phyloP scores from a whole-genome alignment of 2,113 vertebrate genomes.

The Tragelaphus scriptus region DNA sequence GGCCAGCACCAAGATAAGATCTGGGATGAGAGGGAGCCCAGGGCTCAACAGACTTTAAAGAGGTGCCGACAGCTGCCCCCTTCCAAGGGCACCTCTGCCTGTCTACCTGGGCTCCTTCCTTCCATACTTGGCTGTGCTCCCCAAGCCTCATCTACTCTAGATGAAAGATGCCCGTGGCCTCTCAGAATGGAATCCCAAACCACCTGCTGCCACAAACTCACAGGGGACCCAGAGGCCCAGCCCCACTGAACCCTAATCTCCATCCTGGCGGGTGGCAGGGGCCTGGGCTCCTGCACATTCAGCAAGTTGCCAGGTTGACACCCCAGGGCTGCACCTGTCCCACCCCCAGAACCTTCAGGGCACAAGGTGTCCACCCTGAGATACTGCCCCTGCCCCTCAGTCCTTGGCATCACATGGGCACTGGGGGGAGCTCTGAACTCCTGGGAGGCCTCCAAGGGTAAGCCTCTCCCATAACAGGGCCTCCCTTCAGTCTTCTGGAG shows the following conservation, averaged over 20 bases:
- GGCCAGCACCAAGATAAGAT: constrained; percentile 64
- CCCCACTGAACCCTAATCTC: not conserved
- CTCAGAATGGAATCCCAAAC: not conserved
- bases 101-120: not conserved
- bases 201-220: not conserved
- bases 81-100: not conserved
- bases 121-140: not conserved
- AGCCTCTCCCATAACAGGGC: not conserved
- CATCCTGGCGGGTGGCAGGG: accelerated
- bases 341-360: not conserved
- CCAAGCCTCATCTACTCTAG: not conserved
- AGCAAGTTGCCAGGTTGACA: not conserved
- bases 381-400: too few relatives aligned
- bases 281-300: not conserved
- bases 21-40: not conserved
- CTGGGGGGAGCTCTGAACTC: not conserved
- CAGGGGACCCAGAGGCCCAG: not conserved
- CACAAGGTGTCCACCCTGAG: not conserved
- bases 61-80: not conserved
- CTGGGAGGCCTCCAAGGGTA: not conserved
- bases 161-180: not conserved
- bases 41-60: constrained; percentile 3
- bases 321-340: accelerated
- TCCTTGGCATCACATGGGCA: accelerated
- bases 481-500: not conserved